phyloP scores from a whole-genome alignment of 1,140 invertebrate genomes.

The Habropoda laboriosa region DNA sequence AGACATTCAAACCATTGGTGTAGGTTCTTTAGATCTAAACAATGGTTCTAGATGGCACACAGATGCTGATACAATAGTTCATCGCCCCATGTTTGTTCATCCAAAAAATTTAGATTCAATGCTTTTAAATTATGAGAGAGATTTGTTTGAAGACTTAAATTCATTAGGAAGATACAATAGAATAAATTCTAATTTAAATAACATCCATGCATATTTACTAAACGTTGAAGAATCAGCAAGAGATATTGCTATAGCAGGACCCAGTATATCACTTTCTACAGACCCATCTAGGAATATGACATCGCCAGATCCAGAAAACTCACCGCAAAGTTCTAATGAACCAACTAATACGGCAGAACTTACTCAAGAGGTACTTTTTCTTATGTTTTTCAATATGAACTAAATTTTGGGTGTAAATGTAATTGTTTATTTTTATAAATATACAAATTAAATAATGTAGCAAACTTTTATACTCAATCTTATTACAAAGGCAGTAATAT shows the following conservation, averaged over 20 bases:
- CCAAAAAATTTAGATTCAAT: constrained; percentile 89
- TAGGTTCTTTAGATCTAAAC: constrained; percentile 84
- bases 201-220: constrained; percentile 83
- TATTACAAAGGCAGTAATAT: too few relatives aligned
- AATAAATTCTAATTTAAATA: constrained; percentile 76
- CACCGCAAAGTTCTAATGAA: constrained; percentile 58
- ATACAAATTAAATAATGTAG: too few relatives aligned
- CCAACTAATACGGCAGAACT: constrained; percentile 72
- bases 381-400: neutral
- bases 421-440: neutral
- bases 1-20: constrained; percentile 80
- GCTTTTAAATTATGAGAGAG: constrained; percentile 87
- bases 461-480: too few relatives aligned
- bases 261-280: constrained; percentile 63
- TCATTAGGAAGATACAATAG: constrained; percentile 84
- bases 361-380: constrained; percentile 81
- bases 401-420: constrained; percentile 11
- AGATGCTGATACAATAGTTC: constrained; percentile 82
- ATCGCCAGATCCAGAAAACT: constrained; percentile 63
- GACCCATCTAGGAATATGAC: constrained; percentile 65
- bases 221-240: constrained; percentile 77
- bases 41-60: constrained; percentile 86
- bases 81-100: constrained; percentile 85
- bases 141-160: constrained; percentile 90
- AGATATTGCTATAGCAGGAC: constrained; percentile 63